A percentile compares a stretch with the other conserved stretches of the same genome.
These are phyloP conservation scores for Tylochromis polylepis DNA, from an alignment of 2,113 vertebrate genomes.

Conservation along the genomic window DNA sequence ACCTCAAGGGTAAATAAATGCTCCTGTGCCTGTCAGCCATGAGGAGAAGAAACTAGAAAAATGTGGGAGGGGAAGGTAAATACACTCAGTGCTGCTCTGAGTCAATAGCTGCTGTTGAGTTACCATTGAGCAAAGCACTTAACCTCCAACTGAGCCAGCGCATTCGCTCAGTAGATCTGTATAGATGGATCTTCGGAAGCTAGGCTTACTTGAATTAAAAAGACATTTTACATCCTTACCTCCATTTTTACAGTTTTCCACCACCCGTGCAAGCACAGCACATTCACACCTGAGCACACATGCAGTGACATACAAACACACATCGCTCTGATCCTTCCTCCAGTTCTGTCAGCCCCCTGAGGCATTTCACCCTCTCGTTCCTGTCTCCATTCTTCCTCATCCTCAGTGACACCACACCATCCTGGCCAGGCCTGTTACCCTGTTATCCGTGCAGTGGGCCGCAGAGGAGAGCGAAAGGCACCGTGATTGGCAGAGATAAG, in stretches of 20 bases:
- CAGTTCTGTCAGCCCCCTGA: neutral
- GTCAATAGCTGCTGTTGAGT: neutral
- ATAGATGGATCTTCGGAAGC: neutral
- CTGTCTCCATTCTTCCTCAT: neutral
- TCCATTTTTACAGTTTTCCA: neutral
- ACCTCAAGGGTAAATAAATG: neutral
- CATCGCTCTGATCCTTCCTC: neutral
- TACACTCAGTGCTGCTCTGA: neutral
- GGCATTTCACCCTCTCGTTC: neutral
- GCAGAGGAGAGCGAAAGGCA: constrained; percentile 39
- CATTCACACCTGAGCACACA: neutral
- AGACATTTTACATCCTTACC: neutral
- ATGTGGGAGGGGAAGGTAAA: neutral
- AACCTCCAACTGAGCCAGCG: neutral
- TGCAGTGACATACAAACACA: neutral
- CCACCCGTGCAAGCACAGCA: neutral
- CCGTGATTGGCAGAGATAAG: constrained; percentile 69
- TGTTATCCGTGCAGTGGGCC: constrained; percentile 17
- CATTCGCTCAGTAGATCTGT: neutral
- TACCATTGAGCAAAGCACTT: constrained; percentile 9
- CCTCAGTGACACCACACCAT: constrained; percentile 4
- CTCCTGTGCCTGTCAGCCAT: neutral
- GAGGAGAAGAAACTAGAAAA: neutral
- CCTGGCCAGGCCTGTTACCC: constrained; percentile 2
- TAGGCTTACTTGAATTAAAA: neutral